Base-by-base conservation (phyloP, 2,797 vertebrate species). In the Poeciliopsis presidionis region DNA sequence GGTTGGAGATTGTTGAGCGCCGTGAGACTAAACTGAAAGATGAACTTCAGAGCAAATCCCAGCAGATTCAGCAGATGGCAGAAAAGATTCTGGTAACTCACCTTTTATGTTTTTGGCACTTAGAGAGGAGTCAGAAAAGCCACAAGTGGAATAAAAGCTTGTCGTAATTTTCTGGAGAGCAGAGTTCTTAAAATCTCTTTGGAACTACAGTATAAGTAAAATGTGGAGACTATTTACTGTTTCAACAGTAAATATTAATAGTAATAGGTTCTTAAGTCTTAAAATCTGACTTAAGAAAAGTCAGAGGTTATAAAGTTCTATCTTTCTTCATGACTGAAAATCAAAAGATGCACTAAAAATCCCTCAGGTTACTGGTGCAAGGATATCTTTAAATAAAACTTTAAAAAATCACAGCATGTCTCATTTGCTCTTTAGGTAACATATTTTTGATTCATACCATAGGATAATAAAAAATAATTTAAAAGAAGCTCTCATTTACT, bases 41-140 rank as follows among this genome's bases (percentile, higher is more conserved):
- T 90, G 98, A 99, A 93, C 97, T 99, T 92, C 98, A 99, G 92
- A 97, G 97, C 90, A 99, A 99, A 90, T 96, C 96, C 88, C 97
- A 98, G 88, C 98, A 99, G 95, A 97, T 99, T 90, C 98, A 99
- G 93, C 98, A 99, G 96, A 99, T 99, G 98, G 96, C 96, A 74
- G 97, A 99, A 92, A 99, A 98, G 96, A 99, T 99, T 94, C 92
- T 98, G 97, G 98, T 99, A 96, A 95, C 33, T 47, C 84, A 76
- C 69, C 76, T 83, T 86, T 82, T 72, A 74, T 69, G 33, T 80
- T 57, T 49, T 43, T 16, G 71, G 78, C 43, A 41, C 67, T 84
- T 80, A 75, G 82, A 70, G 87, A 89, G 85, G 76, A 87, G 83
- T 84, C 76, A 77, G 78, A 78, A 74, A 78, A 86, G 83, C 78